Evolutionary conservation across 2,888 invertebrate species (phyloP), one percentile per base, ranked within the genome.

Genomic region (Phrixothrix hirtus): DNA sequence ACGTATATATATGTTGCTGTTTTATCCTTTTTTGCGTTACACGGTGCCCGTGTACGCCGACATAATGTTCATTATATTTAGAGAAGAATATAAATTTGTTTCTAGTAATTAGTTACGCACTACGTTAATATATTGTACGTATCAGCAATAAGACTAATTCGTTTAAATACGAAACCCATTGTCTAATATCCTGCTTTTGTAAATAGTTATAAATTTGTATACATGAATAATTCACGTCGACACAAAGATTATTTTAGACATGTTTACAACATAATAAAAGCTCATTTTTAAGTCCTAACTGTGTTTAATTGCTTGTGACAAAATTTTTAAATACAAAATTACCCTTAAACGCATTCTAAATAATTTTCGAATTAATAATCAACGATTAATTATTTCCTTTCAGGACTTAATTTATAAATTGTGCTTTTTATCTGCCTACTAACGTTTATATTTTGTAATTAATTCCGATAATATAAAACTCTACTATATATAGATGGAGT

Each of bases 21-120:
- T 62, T 63, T 63, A 53, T 64, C 61, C 59, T 52, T 58, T 54
- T 57, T 58, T 50, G 37, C 59, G 53, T 53, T 41, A 36, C 60
- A 46, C 42, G 48, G 43, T 49, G 27, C 35, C 41, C 41, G 34
- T 48, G 34, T 51, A 51, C 39, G 44, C 36, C 17, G 39, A 51
- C 50, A 44, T 51, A 44, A 51, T 51, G 44, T 51, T 51, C 44
- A 51, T 51, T 51, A 51, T 51, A 43, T 32, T 31, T 47, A 16
- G 16, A n/a, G n/a, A n/a, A n/a, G n/a, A n/a, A n/a, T n/a, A n/a
- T n/a, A n/a, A n/a, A n/a, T n/a, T n/a, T n/a, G n/a, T n/a, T n/a
- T n/a, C n/a, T n/a, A n/a, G n/a, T n/a, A n/a, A n/a, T n/a, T n/a
- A n/a, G n/a, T n/a, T n/a, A n/a, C n/a, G n/a, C n/a, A n/a, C n/a